Percentiles rank a stretch among this genome's conserved stretches.
Conservation (phyloP, 2,113 vertebrate species). For the Panthera uncia region DNA sequence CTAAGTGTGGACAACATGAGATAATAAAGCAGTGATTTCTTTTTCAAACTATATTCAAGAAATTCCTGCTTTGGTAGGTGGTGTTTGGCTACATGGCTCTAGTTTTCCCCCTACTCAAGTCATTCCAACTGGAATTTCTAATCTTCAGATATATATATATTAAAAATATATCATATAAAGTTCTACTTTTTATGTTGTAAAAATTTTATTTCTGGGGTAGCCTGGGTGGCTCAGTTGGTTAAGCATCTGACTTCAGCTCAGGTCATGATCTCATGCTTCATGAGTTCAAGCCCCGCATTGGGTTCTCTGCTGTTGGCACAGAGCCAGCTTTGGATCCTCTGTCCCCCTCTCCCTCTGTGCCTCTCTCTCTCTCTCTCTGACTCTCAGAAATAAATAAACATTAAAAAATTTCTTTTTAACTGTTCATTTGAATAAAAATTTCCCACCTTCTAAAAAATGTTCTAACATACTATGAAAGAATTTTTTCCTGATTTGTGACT, state of each 20-base stretch:
- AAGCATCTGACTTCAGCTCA: too few relatives aligned
- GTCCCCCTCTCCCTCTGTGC: too few relatives aligned
- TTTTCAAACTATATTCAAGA: not conserved
- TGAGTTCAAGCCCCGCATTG: too few relatives aligned
- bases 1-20: conserved; percentile 13
- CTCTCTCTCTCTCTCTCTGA: too few relatives aligned
- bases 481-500: conserved; percentile 10
- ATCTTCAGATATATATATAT: not conserved
- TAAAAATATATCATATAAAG: not conserved
- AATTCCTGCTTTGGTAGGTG: not conserved
- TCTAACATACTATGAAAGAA: not conserved
- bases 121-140: not conserved
- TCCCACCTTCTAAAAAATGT: not conserved
- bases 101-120: not conserved
- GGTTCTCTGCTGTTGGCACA: too few relatives aligned
- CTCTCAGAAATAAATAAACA: too few relatives aligned
- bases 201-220: not conserved
- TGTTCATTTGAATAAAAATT: conserved; percentile 38
- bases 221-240: too few relatives aligned
- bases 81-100: not conserved
- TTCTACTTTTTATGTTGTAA: not conserved
- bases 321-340: too few relatives aligned
- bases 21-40: conserved; percentile 21
- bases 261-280: too few relatives aligned
- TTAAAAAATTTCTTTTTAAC: not conserved